phyloP scores from a whole-genome alignment of 2,888 invertebrate species.

The Ashinkailepas kermadecensis region DNA sequence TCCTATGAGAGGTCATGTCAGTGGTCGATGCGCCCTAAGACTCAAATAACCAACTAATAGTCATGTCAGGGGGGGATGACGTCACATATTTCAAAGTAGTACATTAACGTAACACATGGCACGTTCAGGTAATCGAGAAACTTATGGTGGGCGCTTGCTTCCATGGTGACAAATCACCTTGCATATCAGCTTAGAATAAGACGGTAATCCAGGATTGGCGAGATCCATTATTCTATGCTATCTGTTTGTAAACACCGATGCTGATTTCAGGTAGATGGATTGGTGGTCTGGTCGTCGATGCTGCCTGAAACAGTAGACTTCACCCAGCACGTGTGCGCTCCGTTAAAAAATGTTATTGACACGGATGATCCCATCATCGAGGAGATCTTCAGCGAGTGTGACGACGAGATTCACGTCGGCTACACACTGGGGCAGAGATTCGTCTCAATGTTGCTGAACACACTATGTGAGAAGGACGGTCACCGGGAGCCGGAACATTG shows the following conservation, averaged over 20 bases:
- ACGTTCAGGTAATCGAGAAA: not conserved
- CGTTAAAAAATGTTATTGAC: not conserved
- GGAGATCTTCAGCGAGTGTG: not conserved
- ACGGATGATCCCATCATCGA: not conserved
- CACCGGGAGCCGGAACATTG: not conserved
- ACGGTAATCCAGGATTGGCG: no score
- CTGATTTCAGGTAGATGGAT: not conserved
- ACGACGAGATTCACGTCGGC: slow-evolving; percentile 5
- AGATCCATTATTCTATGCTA: not conserved
- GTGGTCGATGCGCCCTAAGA: no score
- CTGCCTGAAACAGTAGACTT: not conserved
- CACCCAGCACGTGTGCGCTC: not conserved
- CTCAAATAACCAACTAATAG: no score
- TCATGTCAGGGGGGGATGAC: not conserved
- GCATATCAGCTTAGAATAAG: no score
- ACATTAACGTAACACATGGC: not conserved
- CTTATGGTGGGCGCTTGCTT: not conserved
- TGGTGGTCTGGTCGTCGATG: not conserved
- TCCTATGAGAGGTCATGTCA: not conserved
- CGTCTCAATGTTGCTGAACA: not conserved
- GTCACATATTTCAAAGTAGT: not conserved
- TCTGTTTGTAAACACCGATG: not conserved
- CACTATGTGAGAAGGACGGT: not conserved
- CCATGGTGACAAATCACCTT: not conserved
- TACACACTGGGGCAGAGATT: not conserved